These are phyloP conservation scores for Passer domesticus DNA, from an alignment of 2,113 vertebrate genomes.

Conservation along the genomic window DNA sequence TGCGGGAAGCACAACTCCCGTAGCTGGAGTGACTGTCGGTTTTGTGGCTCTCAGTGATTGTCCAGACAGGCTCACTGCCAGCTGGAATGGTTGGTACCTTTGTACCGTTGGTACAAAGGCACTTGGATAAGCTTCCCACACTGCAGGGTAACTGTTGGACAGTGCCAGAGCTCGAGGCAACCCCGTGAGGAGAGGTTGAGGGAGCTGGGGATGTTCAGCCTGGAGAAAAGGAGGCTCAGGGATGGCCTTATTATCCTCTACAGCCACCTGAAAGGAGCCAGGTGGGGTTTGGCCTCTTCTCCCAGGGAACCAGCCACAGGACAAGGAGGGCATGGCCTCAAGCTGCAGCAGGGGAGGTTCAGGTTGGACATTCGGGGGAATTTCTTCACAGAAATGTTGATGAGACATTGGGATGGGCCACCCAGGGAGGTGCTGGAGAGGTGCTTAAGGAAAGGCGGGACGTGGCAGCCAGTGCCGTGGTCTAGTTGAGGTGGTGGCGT, in stretches of 20 bases:
- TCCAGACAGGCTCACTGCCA: neutral
- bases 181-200: neutral
- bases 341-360: neutral
- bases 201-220: neutral
- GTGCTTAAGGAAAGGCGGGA: neutral
- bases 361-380: neutral
- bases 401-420: neutral
- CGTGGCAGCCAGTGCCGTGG: neutral
- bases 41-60: neutral
- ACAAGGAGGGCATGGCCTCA: neutral
- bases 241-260: accelerated
- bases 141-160: accelerated
- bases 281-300: too few relatives aligned
- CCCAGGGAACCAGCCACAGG: neutral
- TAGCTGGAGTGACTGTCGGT: accelerated
- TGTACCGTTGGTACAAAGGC: too few relatives aligned
- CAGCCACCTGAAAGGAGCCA: neutral
- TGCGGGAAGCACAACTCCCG: accelerated
- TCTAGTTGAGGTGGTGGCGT: too few relatives aligned
- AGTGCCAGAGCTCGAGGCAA: neutral
- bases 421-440: neutral
- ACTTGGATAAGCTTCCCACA: neutral
- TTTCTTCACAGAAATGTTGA: neutral
- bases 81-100: neutral
- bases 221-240: neutral